These are phyloP conservation scores for Clostera curtula DNA, from an alignment of 2,888 invertebrate genomes.

Conservation along the genomic window DNA sequence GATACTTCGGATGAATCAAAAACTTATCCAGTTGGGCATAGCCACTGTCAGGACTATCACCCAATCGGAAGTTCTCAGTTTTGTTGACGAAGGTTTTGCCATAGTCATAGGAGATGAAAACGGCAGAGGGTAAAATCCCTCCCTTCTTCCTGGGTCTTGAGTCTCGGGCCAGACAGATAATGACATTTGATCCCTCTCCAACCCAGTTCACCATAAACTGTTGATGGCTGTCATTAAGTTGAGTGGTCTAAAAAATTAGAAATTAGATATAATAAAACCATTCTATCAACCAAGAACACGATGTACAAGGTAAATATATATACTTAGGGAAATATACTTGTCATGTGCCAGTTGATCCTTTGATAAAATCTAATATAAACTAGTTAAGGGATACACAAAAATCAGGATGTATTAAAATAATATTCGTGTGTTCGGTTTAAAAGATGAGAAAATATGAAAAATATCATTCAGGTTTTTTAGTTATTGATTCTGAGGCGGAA, in stretches of 20 bases:
- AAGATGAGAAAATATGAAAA: too few relatives aligned
- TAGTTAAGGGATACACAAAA: too few relatives aligned
- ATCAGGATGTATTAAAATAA: too few relatives aligned
- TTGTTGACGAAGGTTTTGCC: conserved; percentile 86
- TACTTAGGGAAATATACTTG: too few relatives aligned
- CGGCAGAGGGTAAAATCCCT: conserved; percentile 81
- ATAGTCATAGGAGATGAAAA: conserved; percentile 92
- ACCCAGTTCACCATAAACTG: conserved; percentile 96
- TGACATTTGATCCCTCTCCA: conserved; percentile 89
- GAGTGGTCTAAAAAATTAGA: conserved; percentile 78
- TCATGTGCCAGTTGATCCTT: too few relatives aligned
- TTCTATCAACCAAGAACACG: too few relatives aligned
- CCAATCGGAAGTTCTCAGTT: conserved; percentile 78
- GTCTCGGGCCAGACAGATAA: conserved; percentile 89
- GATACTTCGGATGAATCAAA: conserved; percentile 87
- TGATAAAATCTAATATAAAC: too few relatives aligned
- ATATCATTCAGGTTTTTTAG: too few relatives aligned
- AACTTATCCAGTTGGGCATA: conserved; percentile 88
- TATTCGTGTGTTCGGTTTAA: too few relatives aligned
- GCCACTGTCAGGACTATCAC: conserved; percentile 61
- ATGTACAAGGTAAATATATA: too few relatives aligned
- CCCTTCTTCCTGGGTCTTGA: conserved; percentile 71
- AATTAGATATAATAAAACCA: too few relatives aligned
- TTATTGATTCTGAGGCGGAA: too few relatives aligned
- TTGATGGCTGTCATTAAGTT: conserved; percentile 89